Conservation (phyloP, 2,888 invertebrate genomes). For the Trichogramma evanescens region DNA sequence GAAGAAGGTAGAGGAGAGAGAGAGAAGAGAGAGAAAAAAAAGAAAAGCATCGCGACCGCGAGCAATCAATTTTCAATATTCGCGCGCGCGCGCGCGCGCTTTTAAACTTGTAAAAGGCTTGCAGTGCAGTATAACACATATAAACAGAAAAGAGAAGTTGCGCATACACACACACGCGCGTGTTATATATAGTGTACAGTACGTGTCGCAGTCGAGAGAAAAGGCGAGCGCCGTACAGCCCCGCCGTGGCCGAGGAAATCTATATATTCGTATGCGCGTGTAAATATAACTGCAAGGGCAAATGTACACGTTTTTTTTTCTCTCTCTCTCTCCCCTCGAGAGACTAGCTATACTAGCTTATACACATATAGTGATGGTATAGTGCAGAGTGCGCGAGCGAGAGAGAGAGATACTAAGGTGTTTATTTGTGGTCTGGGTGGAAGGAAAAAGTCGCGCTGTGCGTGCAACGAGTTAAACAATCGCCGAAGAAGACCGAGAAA, state of each 20-base stretch:
- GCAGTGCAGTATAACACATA: not conserved
- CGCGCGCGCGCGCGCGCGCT: not conserved
- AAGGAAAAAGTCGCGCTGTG: no score
- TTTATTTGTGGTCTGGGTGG: constrained; percentile 17
- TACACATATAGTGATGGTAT: no score
- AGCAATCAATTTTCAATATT: constrained; percentile 17
- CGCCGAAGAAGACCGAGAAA: no score
- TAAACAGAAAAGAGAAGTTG: not conserved
- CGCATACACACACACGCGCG: not conserved
- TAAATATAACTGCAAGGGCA: no score
- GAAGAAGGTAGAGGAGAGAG: not conserved
- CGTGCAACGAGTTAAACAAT: no score
- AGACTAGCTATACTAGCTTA: constrained; percentile 7
- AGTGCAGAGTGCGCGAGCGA: not conserved
- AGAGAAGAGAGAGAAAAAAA: not conserved
- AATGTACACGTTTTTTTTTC: not conserved
- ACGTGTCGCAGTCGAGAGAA: no score
- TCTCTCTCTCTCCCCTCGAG: constrained; percentile 7
- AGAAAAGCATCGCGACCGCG: not conserved
- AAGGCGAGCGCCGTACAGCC: no score
- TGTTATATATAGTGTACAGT: no score
- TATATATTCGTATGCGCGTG: no score
- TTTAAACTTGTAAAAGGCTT: not conserved
- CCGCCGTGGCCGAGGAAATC: no score
- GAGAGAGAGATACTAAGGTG: constrained; percentile 1